Conservation (phyloP, 2,113 vertebrate species). For the Silurus asotus region DNA sequence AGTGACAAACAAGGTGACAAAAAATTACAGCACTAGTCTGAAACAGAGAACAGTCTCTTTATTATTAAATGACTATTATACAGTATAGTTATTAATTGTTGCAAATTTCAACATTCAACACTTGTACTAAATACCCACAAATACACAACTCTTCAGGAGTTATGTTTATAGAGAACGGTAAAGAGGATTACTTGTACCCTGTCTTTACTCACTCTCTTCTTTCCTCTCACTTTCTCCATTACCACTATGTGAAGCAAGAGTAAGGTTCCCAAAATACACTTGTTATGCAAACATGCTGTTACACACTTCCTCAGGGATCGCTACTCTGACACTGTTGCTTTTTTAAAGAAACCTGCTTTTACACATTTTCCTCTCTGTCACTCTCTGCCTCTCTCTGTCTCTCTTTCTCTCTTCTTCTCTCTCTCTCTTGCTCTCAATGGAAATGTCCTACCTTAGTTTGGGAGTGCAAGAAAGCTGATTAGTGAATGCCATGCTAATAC, state of each 20-base stretch:
- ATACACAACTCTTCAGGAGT: not conserved
- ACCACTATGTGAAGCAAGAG: slow-evolving; percentile 57
- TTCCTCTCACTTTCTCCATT: slow-evolving; percentile 34
- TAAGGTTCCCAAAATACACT: slow-evolving; percentile 63
- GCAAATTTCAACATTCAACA: not conserved
- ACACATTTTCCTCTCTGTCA: not conserved
- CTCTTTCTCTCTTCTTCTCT: slow-evolving; percentile 14
- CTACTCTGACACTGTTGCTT: slow-evolving; percentile 23
- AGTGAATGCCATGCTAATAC: slow-evolving; percentile 20
- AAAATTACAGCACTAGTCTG: not conserved
- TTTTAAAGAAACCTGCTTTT: slow-evolving; percentile 10
- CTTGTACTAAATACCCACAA: not conserved
- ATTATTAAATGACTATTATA: not conserved
- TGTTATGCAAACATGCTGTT: slow-evolving; percentile 46
- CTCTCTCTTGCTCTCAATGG: slow-evolving; percentile 10
- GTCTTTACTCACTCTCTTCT: not conserved
- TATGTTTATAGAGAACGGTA: slow-evolving; percentile 1
- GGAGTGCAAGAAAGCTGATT: slow-evolving; percentile 37
- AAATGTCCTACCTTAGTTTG: slow-evolving; percentile 6
- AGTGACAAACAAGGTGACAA: slow-evolving; percentile 16
- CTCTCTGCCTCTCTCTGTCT: slow-evolving; percentile 18
- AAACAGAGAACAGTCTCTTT: not conserved
- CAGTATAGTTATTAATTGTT: not conserved
- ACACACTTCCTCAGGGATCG: slow-evolving; percentile 8
- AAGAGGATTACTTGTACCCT: slow-evolving; percentile 12